These are phyloP conservation scores for Rhipidura dahli DNA, from an alignment of 2,113 vertebrate genomes.

Conservation along the genomic window DNA sequence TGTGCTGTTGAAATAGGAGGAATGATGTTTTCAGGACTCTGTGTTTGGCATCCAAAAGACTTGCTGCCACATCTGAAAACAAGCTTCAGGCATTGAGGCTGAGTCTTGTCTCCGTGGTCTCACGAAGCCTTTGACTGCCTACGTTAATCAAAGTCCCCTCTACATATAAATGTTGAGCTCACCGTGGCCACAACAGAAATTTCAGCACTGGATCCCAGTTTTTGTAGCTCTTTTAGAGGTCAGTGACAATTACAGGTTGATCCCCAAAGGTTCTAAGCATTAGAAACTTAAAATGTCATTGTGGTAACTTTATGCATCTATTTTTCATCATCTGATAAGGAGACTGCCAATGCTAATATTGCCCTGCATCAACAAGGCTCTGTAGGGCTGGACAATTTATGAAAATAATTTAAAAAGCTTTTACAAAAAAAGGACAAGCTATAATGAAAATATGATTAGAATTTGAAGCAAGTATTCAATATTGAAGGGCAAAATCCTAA, in stretches of 20 bases:
- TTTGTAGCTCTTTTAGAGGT: not conserved
- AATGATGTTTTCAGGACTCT: not conserved
- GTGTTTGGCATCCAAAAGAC: not conserved
- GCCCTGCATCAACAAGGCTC: not conserved
- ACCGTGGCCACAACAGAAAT: not conserved
- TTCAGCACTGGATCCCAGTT: not conserved
- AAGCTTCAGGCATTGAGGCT: not conserved
- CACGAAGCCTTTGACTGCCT: accelerated
- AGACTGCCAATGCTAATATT: not conserved
- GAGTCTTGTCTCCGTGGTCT: not conserved
- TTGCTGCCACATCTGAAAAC: not conserved
- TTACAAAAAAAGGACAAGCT: not conserved
- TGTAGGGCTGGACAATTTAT: not conserved
- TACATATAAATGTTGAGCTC: not conserved
- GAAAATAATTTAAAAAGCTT: not conserved
- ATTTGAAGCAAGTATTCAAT: not conserved
- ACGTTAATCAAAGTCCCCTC: not conserved
- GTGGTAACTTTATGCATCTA: not conserved
- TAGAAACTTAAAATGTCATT: not conserved
- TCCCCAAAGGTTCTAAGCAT: not conserved
- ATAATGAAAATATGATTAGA: not conserved
- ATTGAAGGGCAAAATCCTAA: not conserved
- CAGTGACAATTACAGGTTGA: not conserved
- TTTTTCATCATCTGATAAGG: not conserved
- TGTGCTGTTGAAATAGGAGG: not conserved